Evolutionary conservation across 1,140 invertebrate genomes (phyloP).

Genomic region (Drosophila obscura): DNA sequence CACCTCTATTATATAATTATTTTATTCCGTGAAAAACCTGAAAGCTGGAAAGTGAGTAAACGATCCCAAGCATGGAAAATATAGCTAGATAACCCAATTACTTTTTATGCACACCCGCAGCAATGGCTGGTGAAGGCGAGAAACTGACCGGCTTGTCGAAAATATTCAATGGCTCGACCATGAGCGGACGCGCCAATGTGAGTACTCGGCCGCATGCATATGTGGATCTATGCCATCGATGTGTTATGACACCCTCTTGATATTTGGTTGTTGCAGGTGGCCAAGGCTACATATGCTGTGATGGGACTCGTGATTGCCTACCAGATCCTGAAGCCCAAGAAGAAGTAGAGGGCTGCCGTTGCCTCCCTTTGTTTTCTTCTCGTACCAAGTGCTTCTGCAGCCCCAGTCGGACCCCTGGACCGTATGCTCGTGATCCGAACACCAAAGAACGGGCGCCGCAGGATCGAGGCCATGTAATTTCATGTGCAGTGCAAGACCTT

Average conservation of each 20-base stretch:
- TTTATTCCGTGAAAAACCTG: slow-evolving; percentile 19
- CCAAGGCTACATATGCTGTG: slow-evolving; percentile 87
- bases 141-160: slow-evolving; percentile 86
- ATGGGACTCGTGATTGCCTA: slow-evolving; percentile 86
- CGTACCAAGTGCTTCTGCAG: too few species aligned
- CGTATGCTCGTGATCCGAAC: background rate
- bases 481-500: slow-evolving; percentile 70
- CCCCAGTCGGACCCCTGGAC: too few species aligned
- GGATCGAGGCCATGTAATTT: slow-evolving; percentile 46
- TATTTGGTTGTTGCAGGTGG: slow-evolving; percentile 84
- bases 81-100: background rate
- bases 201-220: slow-evolving; percentile 70
- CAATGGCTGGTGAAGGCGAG: slow-evolving; percentile 88
- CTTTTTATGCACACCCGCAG: slow-evolving; percentile 23
- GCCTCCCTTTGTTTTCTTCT: background rate
- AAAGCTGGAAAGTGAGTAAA: slow-evolving; percentile 45
- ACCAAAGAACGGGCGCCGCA: slow-evolving; percentile 7
- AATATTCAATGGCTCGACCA: slow-evolving; percentile 87
- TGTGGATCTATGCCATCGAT: background rate
- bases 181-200: slow-evolving; percentile 88
- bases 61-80: background rate
- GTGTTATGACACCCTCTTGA: slow-evolving; percentile 27
- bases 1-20: too few species aligned
- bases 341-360: slow-evolving; percentile 83
- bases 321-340: slow-evolving; percentile 86